Evolutionary conservation across 2,797 vertebrate species (phyloP), one percentile per base, ranked within the genome.

Genomic region (Chloroceryle amazona): DNA sequence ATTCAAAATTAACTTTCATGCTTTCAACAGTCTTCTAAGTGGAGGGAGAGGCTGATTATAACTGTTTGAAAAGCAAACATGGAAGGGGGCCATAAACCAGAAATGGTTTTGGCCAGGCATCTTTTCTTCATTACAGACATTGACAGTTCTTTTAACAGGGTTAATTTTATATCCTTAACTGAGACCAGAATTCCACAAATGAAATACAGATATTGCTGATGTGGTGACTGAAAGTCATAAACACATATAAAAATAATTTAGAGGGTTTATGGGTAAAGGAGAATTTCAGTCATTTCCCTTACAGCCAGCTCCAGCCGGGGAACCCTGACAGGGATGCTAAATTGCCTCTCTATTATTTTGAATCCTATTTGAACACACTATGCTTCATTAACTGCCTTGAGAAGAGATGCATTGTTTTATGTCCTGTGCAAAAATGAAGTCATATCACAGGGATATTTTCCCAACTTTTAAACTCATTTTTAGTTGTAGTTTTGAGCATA

Each of bases 1-100:
- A 92, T 90, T 94, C 58, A 65, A 58, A 95, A 86, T 71, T 66
- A 91, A 95, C 91, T 88, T 90, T 91, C 39, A n/a, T 87, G 41
- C 65, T 93, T 92, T 95, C 46, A 62, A 23, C 46, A 66, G 8
- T 65, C 39, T 94, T 86, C 60, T 90, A 66, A 80, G 28, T 35
- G 46, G 44, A 91, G 42, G 23, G 22, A 81, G 42, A 71, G 37
- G 13, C 41, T 81, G 37, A 86, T 92, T 83, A 89, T 46, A 91
- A 67, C 75, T 92, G 83, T 95, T 95, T 88, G 89, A 86, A 90
- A 89, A 91, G n/a, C 3, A 21, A 51, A 60, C 51, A 18, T 92
- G 90, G 88, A 92, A 89, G 35, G 73, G 33, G 18, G 88, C 81
- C 81, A 66, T 92, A 73, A 93, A 96, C 7, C 33, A 89, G n/a